Conservation (phyloP, 2,888 invertebrate genomes). For the Megastigmus dorsalis region DNA sequence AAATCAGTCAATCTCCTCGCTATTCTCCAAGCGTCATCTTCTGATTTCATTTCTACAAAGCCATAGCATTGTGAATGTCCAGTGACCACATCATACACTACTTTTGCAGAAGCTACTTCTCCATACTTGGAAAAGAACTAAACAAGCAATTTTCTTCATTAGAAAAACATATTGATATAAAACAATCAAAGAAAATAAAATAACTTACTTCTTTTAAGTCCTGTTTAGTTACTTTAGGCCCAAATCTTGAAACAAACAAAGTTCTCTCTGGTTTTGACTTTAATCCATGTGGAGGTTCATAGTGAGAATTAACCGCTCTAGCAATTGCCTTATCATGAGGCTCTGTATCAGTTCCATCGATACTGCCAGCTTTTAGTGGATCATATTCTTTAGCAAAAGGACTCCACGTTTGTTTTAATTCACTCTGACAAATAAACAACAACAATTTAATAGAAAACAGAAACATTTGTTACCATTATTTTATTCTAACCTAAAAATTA, state of each 20-base stretch:
- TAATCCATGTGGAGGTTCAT: slow-evolving; percentile 80
- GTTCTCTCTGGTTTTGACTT: slow-evolving; percentile 83
- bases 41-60: slow-evolving; percentile 86
- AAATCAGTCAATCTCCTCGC: slow-evolving; percentile 78
- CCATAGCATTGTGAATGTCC: slow-evolving; percentile 89
- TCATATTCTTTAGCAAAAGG: slow-evolving; percentile 80
- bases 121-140: slow-evolving; percentile 81
- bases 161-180: too few relatives aligned
- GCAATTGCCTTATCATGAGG: slow-evolving; percentile 88
- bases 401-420: slow-evolving; percentile 72
- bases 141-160: too few relatives aligned
- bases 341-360: slow-evolving; percentile 88
- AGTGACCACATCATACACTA: slow-evolving; percentile 86
- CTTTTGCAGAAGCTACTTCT: slow-evolving; percentile 77
- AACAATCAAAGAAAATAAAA: slow-evolving; percentile 19
- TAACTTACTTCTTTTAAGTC: slow-evolving; percentile 75
- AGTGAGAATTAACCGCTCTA: slow-evolving; percentile 82
- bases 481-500: slow-evolving; percentile 13
- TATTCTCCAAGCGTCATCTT: slow-evolving; percentile 79
- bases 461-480: neutral
- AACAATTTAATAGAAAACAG: neutral
- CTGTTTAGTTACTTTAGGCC: slow-evolving; percentile 80
- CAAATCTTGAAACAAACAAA: slow-evolving; percentile 85
- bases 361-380: slow-evolving; percentile 89
- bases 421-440: slow-evolving; percentile 9